Conservation (phyloP, 2,888 invertebrate genomes). For the Myopa tessellatipennis region DNA sequence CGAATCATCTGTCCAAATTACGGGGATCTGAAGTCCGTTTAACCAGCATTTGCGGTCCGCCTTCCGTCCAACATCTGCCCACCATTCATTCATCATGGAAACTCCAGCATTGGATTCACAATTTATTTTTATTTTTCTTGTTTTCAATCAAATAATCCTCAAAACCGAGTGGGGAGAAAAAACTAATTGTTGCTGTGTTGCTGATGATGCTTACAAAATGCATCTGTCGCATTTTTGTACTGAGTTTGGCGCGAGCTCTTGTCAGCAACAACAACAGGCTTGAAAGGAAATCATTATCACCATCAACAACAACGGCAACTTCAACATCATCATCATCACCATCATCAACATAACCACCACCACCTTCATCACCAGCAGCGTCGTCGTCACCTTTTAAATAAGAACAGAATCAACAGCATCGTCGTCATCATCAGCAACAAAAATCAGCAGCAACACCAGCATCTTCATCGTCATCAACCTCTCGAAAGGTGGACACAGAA, state of each 20-base stretch:
- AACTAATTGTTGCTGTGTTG: not conserved
- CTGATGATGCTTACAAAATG: not conserved
- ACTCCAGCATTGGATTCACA: not conserved
- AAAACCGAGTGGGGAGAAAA: not conserved
- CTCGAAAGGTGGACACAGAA: not conserved
- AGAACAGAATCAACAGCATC: not conserved
- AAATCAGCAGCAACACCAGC: not conserved
- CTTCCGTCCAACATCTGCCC: not conserved
- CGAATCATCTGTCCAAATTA: not conserved
- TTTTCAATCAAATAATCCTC: not conserved
- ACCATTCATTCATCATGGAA: not conserved
- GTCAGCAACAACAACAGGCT: not conserved
- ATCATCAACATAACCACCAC: not conserved
- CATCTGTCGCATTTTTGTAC: conserved; percentile 34
- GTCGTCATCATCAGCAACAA: conserved; percentile 10
- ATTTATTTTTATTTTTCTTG: not conserved
- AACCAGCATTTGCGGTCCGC: not conserved
- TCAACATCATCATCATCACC: conserved; percentile 5
- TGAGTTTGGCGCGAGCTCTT: conserved; percentile 25
- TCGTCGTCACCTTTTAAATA: not conserved
- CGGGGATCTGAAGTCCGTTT: not conserved
- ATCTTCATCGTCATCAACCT: conserved; percentile 15
- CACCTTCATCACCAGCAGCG: not conserved
- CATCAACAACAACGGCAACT: not conserved
- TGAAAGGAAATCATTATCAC: not conserved